A percentile compares a stretch with the other conserved stretches of the same genome.
These are phyloP conservation scores for Drosophila mettleri DNA, from an alignment of 2,888 invertebrate species.

Conservation along the genomic window DNA sequence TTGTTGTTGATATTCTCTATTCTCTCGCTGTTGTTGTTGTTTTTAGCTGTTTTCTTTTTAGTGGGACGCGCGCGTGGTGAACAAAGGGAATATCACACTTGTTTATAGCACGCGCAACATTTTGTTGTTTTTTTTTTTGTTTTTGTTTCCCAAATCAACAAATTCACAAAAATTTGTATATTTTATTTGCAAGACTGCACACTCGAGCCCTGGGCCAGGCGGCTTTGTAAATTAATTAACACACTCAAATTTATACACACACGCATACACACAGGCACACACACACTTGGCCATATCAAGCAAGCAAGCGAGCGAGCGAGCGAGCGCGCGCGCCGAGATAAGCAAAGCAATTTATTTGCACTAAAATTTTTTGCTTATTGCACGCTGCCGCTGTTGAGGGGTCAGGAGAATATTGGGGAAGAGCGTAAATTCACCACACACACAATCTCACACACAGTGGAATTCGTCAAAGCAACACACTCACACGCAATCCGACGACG, in stretches of 20 bases:
- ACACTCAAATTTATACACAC: constrained; percentile 50
- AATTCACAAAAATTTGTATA: constrained; percentile 43
- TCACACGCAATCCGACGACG: constrained; percentile 55
- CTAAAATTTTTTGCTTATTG: constrained; percentile 77
- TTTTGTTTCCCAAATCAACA: constrained; percentile 31
- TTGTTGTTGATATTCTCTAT: constrained; percentile 14
- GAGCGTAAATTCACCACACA: constrained; percentile 74
- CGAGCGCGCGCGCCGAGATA: constrained; percentile 68
- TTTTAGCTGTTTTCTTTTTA: constrained; percentile 26
- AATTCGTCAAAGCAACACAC: constrained; percentile 40
- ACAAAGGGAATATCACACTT: constrained; percentile 35
- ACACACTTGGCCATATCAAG: constrained; percentile 55
- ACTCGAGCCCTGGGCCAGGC: constrained; percentile 36
- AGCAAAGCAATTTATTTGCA: constrained; percentile 81
- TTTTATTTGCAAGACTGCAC: constrained; percentile 53
- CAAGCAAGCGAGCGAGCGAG: constrained; percentile 27
- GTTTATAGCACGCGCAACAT: constrained; percentile 48
- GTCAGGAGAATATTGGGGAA: constrained; percentile 29
- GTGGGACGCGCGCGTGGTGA: constrained; percentile 35
- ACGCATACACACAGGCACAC: constrained; percentile 30
- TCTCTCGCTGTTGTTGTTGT: constrained; percentile 21
- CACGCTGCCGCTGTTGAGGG: constrained; percentile 51
- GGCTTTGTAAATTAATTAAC: constrained; percentile 74
- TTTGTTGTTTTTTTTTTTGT: constrained; percentile 12
- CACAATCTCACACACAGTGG: constrained; percentile 49